Evolutionary conservation across 2,888 invertebrate species (phyloP), one percentile per base, ranked within the genome.

Genomic region (Ormyrus rosae): DNA sequence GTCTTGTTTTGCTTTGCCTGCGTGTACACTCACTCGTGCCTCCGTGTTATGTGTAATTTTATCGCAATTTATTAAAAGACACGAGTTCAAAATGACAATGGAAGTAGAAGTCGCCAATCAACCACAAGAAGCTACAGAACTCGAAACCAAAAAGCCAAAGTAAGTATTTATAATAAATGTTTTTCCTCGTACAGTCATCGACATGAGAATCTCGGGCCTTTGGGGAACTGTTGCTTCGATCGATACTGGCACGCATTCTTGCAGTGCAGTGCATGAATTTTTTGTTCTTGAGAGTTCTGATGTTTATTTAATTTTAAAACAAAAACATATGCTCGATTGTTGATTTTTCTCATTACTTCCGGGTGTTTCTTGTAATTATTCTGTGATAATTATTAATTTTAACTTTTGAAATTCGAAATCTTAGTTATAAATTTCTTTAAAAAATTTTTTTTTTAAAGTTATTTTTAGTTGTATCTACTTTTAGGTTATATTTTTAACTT

Each of bases 171-270:
- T 13, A 10, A 11, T 64, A 6, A 13, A 10, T 51, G 11, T 3
- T 10, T 50, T 34, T 63, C 34, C 9, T 63, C 19, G n/a, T 53
- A 46, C 9, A n/a, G 19, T 13, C 13, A 61, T 46, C 8, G 65
- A 65, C 71, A 72, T 78, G 67, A 78, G 61, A 81, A 70, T 70
- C 63, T 61, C 68, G 64, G 46, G 68, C 76, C 63, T 73, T 58
- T 7, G 46, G 78, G 53, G 70, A 78, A 81, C 81, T 78, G 78
- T 78, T 81, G 81, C 81, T 81, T 78, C 74, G 70, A 78, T 81
- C 78, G 74, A 78, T 81, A 81, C 67, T 45, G 13, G 19, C 65
- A n/a, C 58, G 3, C 34, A 34, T 48, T 50, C 7, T 9, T 10
- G 46, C 58, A 56, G 6, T 53, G 11, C 5, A 63, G 10, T 6